Evolutionary conservation across 2,797 vertebrate species (phyloP).

Genomic region (Lithobates sylvaticus): DNA sequence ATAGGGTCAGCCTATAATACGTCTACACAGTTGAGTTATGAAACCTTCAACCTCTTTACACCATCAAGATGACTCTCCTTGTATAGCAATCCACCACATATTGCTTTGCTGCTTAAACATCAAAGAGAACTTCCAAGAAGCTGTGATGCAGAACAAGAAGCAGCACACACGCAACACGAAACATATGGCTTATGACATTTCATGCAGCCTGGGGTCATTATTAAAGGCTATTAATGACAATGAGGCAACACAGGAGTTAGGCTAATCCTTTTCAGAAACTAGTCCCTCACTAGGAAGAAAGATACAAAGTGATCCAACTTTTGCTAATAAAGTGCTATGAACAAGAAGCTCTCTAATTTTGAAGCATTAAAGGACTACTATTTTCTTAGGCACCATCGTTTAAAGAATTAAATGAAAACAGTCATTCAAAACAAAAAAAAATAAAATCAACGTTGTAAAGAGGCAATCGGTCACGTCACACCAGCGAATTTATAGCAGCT

Average conservation of each 20-base stretch:
- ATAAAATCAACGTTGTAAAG: not conserved
- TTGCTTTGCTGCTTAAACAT: not conserved
- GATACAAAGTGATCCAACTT: not conserved
- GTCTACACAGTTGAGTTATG: not conserved
- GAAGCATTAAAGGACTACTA: not conserved
- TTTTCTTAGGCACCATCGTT: not conserved
- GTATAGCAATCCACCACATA: not conserved
- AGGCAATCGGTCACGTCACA: not conserved
- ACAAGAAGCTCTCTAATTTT: not conserved
- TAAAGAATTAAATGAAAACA: not conserved
- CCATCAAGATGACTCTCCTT: not conserved
- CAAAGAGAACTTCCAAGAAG: constrained; percentile 1
- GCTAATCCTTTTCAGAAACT: not conserved
- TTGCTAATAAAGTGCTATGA: not conserved
- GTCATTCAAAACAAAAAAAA: not conserved
- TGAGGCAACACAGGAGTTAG: not conserved
- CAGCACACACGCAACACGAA: not conserved
- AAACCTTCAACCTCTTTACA: not conserved
- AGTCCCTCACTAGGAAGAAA: not conserved
- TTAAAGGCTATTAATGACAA: constrained; percentile 22
- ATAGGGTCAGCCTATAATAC: not conserved
- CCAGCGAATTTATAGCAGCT: not conserved
- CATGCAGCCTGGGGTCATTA: constrained; percentile 24
- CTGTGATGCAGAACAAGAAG: not conserved
- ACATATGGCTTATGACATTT: constrained; percentile 21